phyloP scores from a whole-genome alignment of 2,797 vertebrate genomes.

The Telmatherina bonti region DNA sequence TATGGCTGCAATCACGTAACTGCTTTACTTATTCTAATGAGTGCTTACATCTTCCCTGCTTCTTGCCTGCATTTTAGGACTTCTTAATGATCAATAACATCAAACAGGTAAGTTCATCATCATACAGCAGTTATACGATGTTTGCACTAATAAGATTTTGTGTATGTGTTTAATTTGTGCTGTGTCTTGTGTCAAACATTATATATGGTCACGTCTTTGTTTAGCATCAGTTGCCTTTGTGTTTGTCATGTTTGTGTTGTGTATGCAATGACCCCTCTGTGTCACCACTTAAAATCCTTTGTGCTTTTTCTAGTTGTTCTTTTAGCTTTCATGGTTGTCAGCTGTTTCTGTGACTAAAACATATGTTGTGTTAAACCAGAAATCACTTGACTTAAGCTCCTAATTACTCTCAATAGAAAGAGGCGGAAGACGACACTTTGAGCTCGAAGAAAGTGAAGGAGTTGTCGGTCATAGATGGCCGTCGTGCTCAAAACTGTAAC shows the following conservation, averaged over 20 bases:
- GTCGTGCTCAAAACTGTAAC: constrained; percentile 98
- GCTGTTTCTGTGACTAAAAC: constrained; percentile 21
- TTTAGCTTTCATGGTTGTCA: constrained; percentile 4
- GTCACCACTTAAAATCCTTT: not conserved
- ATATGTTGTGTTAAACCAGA: not conserved
- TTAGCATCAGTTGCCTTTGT: constrained; percentile 3
- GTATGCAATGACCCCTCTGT: constrained; percentile 9
- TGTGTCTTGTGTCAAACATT: constrained; percentile 7
- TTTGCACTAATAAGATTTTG: constrained; percentile 11
- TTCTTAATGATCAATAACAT: constrained; percentile 95
- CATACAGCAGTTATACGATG: constrained; percentile 23
- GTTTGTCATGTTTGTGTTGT: constrained; percentile 24
- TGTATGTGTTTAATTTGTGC: not conserved
- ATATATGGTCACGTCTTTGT: not conserved
- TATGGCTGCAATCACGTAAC: constrained; percentile 88
- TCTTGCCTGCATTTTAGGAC: constrained; percentile 96
- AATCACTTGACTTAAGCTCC: not conserved
- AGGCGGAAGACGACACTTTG: constrained; percentile 92
- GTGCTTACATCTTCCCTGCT: constrained; percentile 90
- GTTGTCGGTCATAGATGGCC: constrained; percentile 96
- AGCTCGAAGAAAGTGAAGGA: constrained; percentile 97
- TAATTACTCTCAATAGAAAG: constrained; percentile 78
- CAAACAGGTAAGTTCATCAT: constrained; percentile 80
- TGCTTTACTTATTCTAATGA: constrained; percentile 89
- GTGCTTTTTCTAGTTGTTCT: constrained; percentile 9